These are phyloP conservation scores for Uria lomvia DNA, from an alignment of 2,113 vertebrate genomes.

Conservation along the genomic window DNA sequence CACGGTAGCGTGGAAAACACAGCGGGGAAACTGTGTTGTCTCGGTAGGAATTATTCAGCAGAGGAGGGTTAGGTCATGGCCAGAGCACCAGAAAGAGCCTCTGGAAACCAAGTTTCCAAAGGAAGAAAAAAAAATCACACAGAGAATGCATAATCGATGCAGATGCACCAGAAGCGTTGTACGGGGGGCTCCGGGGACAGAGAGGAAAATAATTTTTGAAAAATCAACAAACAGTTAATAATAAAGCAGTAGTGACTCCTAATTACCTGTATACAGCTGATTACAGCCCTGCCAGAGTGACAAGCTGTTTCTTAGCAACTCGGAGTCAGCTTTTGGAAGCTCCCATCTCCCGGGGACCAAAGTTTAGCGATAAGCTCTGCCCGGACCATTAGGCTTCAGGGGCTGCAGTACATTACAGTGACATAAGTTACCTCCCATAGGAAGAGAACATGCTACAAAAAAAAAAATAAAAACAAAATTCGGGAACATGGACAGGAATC, in stretches of 20 bases:
- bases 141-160: not conserved
- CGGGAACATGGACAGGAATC: not conserved
- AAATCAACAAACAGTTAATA: slow-evolving; percentile 19
- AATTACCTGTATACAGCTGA: slow-evolving; percentile 39
- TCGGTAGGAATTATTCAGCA: slow-evolving; percentile 39
- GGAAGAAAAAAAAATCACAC: not conserved
- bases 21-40: slow-evolving; percentile 25
- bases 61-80: slow-evolving; percentile 45
- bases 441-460: not conserved
- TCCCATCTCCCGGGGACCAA: not conserved
- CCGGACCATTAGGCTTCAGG: not conserved
- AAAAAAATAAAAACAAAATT: no score
- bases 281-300: not conserved
- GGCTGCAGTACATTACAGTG: not conserved
- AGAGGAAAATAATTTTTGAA: not conserved
- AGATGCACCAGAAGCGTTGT: not conserved
- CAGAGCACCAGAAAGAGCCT: slow-evolving; percentile 17
- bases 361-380: not conserved
- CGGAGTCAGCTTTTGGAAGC: not conserved
- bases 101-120: not conserved
- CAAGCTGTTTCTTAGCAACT: slow-evolving; percentile 61
- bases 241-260: slow-evolving; percentile 9
- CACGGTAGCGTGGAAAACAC: not conserved
- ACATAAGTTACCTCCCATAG: not conserved
- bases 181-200: fast-evolving